phyloP scores from a whole-genome alignment of 2,888 invertebrate genomes.

The Baccha elongata region DNA sequence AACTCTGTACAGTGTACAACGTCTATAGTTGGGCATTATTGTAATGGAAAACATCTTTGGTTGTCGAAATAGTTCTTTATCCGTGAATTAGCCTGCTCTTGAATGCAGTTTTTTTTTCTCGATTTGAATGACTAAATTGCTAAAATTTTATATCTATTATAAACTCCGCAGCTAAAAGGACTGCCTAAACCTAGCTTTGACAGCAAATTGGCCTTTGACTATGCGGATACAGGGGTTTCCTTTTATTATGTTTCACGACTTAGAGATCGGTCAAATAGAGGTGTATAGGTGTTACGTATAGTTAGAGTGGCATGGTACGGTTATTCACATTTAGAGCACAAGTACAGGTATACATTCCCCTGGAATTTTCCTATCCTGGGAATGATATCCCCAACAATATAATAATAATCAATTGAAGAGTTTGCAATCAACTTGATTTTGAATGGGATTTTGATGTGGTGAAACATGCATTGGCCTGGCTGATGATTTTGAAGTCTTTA shows the following conservation, averaged over 20 bases:
- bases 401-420: slow-evolving; percentile 72
- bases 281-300: slow-evolving; percentile 46
- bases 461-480: slow-evolving; percentile 35
- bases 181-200: no score
- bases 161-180: no score
- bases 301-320: not conserved
- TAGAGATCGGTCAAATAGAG: slow-evolving; percentile 44
- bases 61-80: no score
- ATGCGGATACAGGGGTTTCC: slow-evolving; percentile 36
- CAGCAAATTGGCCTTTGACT: no score
- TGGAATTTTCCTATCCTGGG: slow-evolving; percentile 29
- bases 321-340: slow-evolving; percentile 28
- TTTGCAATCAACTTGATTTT: slow-evolving; percentile 70
- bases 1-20: no score
- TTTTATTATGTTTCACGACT: slow-evolving; percentile 26
- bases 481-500: slow-evolving; percentile 12
- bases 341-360: not conserved
- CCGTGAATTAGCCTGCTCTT: no score
- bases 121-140: no score
- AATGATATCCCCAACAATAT: slow-evolving; percentile 69
- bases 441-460: slow-evolving; percentile 53
- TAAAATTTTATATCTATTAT: no score
- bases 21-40: no score
- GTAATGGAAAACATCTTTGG: no score
- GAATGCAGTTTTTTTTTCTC: no score